Percentiles rank a stretch among this genome's conserved stretches.
Evolutionary conservation across 2,888 invertebrate species (phyloP).

Genomic region (Drosophila maculinotata): DNA sequence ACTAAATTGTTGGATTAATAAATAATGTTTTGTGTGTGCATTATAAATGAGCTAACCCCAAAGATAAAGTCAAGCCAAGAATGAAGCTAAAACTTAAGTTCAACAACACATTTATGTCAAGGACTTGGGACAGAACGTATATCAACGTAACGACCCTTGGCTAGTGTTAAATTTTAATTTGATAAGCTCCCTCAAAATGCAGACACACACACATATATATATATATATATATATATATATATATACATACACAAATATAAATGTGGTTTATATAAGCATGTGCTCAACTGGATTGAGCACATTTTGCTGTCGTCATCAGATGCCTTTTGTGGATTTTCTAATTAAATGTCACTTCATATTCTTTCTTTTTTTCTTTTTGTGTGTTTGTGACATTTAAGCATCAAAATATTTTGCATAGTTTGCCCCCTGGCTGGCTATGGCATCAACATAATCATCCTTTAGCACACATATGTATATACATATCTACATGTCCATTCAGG

Average conservation of each 20-base stretch:
- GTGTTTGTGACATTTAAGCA: slow-evolving; percentile 55
- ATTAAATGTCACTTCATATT: slow-evolving; percentile 75
- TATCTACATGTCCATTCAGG: slow-evolving; percentile 31
- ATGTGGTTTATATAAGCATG: too few relatives aligned
- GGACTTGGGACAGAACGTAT: slow-evolving; percentile 15
- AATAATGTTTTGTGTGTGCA: slow-evolving; percentile 42
- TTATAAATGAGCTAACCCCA: slow-evolving; percentile 29
- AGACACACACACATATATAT: slow-evolving; percentile 8
- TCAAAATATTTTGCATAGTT: slow-evolving; percentile 63
- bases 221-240: not conserved
- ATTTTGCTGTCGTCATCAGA: slow-evolving; percentile 40
- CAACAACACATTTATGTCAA: slow-evolving; percentile 4
- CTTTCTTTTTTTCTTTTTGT: slow-evolving; percentile 41
- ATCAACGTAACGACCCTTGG: slow-evolving; percentile 42
- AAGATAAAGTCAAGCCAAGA: slow-evolving; percentile 10
- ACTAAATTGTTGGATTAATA: slow-evolving; percentile 69
- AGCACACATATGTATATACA: slow-evolving; percentile 27
- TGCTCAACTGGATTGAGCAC: slow-evolving; percentile 20
- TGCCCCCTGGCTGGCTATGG: slow-evolving; percentile 53
- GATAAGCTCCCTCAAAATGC: slow-evolving; percentile 20
- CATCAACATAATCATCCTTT: slow-evolving; percentile 55
- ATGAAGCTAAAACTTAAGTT: slow-evolving; percentile 28
- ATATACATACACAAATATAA: too few relatives aligned
- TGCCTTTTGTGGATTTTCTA: slow-evolving; percentile 62
- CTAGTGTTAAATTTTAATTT: slow-evolving; percentile 50